Conservation (phyloP, 2,113 vertebrate species). For the Panurus biarmicus region DNA sequence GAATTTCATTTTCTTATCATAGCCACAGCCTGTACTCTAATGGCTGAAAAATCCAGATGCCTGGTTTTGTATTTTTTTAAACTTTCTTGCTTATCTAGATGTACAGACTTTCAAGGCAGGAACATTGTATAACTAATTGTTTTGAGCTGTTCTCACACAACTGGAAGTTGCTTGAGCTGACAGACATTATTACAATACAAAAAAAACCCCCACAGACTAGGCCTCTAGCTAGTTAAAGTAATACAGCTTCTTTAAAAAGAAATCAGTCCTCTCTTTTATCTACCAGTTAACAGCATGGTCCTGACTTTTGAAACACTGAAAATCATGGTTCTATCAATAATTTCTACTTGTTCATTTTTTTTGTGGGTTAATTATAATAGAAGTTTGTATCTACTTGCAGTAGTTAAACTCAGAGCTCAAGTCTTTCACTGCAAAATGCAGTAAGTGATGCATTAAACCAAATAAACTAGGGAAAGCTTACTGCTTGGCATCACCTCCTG, state of each 20-base stretch:
- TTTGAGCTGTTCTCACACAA: slow-evolving; percentile 19
- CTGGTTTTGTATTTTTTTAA: not conserved
- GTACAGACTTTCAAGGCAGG: not conserved
- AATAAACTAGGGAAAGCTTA: not conserved
- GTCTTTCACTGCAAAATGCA: not conserved
- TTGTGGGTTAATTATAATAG: not conserved
- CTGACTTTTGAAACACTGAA: not conserved
- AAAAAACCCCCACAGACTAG: not conserved
- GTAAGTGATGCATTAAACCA: not conserved
- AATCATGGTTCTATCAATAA: not conserved
- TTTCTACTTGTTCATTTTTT: not conserved
- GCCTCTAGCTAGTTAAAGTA: not conserved
- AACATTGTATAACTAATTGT: slow-evolving; percentile 26
- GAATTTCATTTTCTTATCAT: not conserved
- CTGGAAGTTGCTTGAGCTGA: not conserved
- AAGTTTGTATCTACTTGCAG: not conserved
- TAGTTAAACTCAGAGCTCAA: not conserved
- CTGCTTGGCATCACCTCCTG: not conserved
- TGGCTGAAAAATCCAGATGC: slow-evolving; percentile 6
- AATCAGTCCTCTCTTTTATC: not conserved
- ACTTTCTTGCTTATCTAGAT: slow-evolving; percentile 26
- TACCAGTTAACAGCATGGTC: not conserved
- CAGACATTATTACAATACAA: not conserved
- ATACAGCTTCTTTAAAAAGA: not conserved
- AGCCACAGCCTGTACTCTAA: not conserved